Conservation (phyloP, 2,113 vertebrate genomes). For the Coptodon bakossiorum region DNA sequence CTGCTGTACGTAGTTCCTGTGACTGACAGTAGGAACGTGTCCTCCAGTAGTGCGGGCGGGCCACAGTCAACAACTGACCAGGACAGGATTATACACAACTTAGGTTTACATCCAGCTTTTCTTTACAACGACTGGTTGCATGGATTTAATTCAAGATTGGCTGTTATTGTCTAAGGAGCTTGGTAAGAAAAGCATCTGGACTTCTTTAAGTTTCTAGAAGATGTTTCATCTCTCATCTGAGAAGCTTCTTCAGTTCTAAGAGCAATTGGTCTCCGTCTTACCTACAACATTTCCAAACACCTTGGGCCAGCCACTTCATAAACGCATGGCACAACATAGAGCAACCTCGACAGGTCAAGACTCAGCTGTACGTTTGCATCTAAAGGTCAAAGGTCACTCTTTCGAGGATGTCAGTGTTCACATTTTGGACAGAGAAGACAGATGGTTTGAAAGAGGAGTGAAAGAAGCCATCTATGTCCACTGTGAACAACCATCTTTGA, state of each 20-base stretch:
- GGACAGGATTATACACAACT: background rate
- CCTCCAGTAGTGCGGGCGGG: slow-evolving; percentile 9
- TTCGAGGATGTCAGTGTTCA: background rate
- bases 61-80: slow-evolving; percentile 71
- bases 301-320: background rate
- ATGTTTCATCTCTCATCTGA: background rate
- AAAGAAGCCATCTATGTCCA: background rate
- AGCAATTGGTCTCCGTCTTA: background rate
- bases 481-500: background rate
- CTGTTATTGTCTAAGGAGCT: background rate
- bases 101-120: background rate
- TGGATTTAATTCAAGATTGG: background rate
- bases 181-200: background rate
- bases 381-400: background rate
- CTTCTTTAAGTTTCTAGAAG: rapidly evolving
- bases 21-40: background rate
- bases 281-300: background rate
- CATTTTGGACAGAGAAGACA: background rate
- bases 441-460: background rate
- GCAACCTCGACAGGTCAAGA: background rate
- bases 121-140: background rate
- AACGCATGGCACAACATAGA: background rate
- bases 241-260: background rate
- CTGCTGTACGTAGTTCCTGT: slow-evolving; percentile 57
- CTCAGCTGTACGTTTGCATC: rapidly evolving